Conservation (phyloP, 2,113 vertebrate genomes). For the Dunckerocampus dactyliophorus region DNA sequence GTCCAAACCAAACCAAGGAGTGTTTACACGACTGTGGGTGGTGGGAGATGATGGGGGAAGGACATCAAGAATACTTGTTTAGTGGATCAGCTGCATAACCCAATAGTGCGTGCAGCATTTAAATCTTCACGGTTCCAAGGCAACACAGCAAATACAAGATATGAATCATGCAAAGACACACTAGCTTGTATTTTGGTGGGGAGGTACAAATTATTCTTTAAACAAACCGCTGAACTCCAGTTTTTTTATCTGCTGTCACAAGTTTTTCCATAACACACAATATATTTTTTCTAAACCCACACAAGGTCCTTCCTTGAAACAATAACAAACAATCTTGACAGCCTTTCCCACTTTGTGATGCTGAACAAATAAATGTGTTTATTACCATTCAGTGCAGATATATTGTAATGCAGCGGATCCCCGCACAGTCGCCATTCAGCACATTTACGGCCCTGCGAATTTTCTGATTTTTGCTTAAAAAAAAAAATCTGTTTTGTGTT, state of each 20-base stretch:
- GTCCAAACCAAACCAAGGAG: constrained; percentile 5
- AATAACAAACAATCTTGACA: constrained; percentile 13
- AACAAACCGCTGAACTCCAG: constrained; percentile 7
- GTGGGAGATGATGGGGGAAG: neutral
- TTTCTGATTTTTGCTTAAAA: no score
- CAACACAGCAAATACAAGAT: neutral
- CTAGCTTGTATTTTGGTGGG: neutral
- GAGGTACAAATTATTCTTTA: constrained; percentile 16
- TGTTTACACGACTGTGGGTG: neutral
- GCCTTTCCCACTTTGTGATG: neutral
- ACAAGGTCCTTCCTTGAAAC: constrained; percentile 18
- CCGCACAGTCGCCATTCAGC: no score
- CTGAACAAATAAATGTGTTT: neutral
- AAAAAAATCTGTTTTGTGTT: no score
- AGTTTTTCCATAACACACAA: constrained; percentile 5
- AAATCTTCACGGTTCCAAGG: no score
- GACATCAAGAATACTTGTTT: neutral
- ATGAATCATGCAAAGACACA: neutral
- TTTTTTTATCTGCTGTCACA: constrained; percentile 25
- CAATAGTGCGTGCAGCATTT: neutral
- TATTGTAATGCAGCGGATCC: no score
- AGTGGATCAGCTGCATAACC: neutral
- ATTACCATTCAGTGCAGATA: no score
- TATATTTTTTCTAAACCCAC: neutral
- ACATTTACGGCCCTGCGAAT: no score